These are phyloP conservation scores for Psilopogon haemacephalus DNA, from an alignment of 2,113 vertebrate genomes.

Conservation along the genomic window DNA sequence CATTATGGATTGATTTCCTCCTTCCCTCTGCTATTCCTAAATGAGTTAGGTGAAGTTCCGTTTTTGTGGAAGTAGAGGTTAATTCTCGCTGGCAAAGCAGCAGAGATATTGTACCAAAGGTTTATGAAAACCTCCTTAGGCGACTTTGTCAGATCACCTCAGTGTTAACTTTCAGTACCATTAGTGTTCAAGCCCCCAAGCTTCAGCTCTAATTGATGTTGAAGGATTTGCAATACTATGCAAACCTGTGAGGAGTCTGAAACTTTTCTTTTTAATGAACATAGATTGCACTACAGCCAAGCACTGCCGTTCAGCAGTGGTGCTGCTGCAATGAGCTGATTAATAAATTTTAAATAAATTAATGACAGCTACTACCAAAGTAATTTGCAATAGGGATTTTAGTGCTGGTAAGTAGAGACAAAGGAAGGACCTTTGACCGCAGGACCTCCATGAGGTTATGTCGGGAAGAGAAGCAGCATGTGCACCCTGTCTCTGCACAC, in stretches of 20 bases:
- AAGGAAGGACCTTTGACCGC: not conserved
- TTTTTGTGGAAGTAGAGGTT: conserved; percentile 50
- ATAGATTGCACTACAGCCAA: not conserved
- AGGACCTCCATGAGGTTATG: accelerated
- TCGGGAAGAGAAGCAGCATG: not conserved
- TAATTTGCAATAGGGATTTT: not conserved
- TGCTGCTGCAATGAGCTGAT: not conserved
- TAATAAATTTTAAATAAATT: not conserved
- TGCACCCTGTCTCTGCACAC: not conserved
- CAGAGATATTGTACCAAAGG: conserved; percentile 27
- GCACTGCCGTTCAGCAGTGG: accelerated
- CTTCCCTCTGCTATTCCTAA: conserved; percentile 43
- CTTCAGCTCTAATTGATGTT: conserved; percentile 13
- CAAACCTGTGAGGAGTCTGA: not conserved
- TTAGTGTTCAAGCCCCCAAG: conserved; percentile 21
- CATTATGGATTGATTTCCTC: conserved; percentile 63
- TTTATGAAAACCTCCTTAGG: conserved; percentile 59
- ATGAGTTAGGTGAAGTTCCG: conserved; percentile 36
- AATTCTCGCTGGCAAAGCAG: conserved; percentile 48
- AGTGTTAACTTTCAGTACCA: not conserved
- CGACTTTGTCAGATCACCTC: conserved; percentile 4
- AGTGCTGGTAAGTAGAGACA: not conserved
- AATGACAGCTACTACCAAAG: not conserved
- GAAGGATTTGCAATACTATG: conserved; percentile 37
- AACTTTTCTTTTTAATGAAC: conserved; percentile 11